Evolutionary conservation across 1,140 invertebrate genomes (phyloP).

Genomic region (Papilio aristodemus): DNA sequence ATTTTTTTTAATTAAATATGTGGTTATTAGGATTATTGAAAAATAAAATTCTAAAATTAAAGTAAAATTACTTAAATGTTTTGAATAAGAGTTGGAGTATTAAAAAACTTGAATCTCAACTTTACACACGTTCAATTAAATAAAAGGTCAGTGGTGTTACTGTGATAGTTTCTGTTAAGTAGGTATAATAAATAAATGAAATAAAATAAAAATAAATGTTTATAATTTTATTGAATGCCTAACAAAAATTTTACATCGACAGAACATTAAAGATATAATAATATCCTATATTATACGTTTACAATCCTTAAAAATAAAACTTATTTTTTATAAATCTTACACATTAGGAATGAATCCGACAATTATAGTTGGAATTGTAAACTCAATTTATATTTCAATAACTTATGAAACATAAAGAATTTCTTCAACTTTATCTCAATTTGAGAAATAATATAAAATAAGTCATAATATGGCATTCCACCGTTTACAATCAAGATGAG

Average conservation of each 20-base stretch:
- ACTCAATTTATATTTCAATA: slow-evolving; percentile 21
- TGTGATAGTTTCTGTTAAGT: too few relatives aligned
- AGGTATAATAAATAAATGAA: not conserved
- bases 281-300: not conserved
- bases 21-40: too few relatives aligned
- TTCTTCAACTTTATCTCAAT: not conserved
- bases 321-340: slow-evolving; percentile 9
- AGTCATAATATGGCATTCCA: not conserved
- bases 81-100: too few relatives aligned
- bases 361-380: not conserved
- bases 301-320: slow-evolving; percentile 1
- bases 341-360: slow-evolving; percentile 22
- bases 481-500: not conserved
- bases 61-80: too few relatives aligned
- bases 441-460: not conserved
- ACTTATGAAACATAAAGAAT: not conserved
- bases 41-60: too few relatives aligned
- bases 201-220: not conserved
- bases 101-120: too few relatives aligned
- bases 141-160: too few relatives aligned
- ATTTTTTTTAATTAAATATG: too few relatives aligned
- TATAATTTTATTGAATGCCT: not conserved
- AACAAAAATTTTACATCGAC: not conserved
- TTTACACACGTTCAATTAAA: too few relatives aligned
- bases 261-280: not conserved